phyloP scores from a whole-genome alignment of 2,797 vertebrate genomes.

The Sebastes paucispinis region DNA sequence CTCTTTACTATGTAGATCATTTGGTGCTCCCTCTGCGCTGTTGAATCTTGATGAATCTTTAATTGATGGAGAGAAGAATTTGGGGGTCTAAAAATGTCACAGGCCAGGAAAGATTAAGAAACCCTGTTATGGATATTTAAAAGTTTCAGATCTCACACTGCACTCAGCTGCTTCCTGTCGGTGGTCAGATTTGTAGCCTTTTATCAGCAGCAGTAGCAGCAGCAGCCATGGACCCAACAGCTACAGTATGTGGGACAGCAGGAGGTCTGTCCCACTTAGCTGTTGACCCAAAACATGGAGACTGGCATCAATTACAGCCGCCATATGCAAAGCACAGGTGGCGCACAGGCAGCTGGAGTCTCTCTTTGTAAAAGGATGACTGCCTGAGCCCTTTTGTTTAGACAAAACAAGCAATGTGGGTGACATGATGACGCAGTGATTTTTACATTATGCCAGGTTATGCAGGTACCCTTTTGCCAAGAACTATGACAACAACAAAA shows the following conservation, averaged over 20 bases:
- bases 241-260: slow-evolving; percentile 53
- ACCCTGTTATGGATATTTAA: not conserved
- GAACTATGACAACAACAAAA: not conserved
- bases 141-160: not conserved
- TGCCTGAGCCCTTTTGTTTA: not conserved
- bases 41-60: not conserved
- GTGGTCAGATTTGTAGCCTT: slow-evolving; percentile 21
- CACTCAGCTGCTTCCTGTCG: slow-evolving; percentile 5
- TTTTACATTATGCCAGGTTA: not conserved
- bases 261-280: slow-evolving; percentile 68
- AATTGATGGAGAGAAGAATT: not conserved
- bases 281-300: slow-evolving; percentile 70
- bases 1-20: not conserved
- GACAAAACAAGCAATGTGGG: not conserved
- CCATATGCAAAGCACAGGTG: slow-evolving; percentile 59
- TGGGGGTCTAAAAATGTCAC: not conserved
- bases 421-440: not conserved
- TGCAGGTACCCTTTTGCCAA: not conserved
- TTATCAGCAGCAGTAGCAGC: slow-evolving; percentile 15
- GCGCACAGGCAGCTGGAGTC: slow-evolving; percentile 20
- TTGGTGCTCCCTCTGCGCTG: not conserved
- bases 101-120: not conserved
- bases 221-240: slow-evolving; percentile 9
- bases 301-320: slow-evolving; percentile 40
- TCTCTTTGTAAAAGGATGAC: not conserved